Percentiles rank a stretch among this genome's conserved stretches.
These are phyloP conservation scores for Acyrthosiphon pisum DNA, from an alignment of 1,140 invertebrate species.

Conservation along the genomic window DNA sequence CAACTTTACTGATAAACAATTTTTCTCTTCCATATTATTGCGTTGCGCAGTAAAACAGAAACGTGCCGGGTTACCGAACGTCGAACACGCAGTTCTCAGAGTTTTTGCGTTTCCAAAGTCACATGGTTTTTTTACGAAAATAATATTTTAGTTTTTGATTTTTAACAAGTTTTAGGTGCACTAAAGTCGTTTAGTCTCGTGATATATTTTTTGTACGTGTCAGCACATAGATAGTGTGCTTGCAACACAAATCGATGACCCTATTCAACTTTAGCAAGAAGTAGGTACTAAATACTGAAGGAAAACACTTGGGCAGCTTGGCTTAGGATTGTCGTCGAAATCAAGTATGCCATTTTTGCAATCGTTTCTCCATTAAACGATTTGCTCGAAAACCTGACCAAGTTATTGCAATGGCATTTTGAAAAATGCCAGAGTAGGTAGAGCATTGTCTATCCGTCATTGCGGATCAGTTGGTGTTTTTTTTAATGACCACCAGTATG, in stretches of 20 bases:
- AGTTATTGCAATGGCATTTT: background rate
- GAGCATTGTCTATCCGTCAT: background rate
- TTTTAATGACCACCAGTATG: conserved; percentile 39
- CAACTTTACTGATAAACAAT: conserved; percentile 34
- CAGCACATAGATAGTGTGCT: background rate
- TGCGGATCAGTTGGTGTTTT: background rate
- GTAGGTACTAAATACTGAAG: background rate
- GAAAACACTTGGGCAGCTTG: background rate
- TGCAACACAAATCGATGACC: background rate
- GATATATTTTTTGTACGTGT: background rate
- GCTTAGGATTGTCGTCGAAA: background rate
- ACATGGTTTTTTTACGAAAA: conserved; percentile 19
- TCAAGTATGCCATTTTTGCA: background rate
- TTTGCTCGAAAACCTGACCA: background rate
- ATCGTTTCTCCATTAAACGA: background rate
- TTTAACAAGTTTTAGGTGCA: background rate
- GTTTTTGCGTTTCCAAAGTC: conserved; percentile 55
- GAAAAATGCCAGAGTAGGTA: conserved; percentile 25
- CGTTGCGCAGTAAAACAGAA: conserved; percentile 53
- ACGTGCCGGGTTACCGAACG: conserved; percentile 55
- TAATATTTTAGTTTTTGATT: conserved; percentile 28
- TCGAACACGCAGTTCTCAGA: conserved; percentile 48
- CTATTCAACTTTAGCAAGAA: background rate
- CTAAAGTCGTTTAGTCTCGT: background rate
- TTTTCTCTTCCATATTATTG: conserved; percentile 53